Base-by-base conservation (phyloP, 2,888 invertebrate species). In the Chydorus sphaericus region DNA sequence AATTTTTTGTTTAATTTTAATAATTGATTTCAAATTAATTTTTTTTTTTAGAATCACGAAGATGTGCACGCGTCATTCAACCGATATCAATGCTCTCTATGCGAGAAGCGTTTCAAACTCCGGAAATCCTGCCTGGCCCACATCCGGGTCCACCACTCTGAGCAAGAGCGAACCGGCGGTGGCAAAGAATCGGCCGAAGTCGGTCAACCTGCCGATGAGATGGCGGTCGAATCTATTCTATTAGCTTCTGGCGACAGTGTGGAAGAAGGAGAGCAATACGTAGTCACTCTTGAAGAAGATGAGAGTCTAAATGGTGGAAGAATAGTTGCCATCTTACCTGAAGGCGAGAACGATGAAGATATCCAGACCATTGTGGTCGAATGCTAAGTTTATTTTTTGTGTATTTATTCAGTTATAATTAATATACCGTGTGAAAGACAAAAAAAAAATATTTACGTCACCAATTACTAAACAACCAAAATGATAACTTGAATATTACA, bases 71-170 rank as follows among this genome's bases (percentile, higher is more conserved):
- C 55, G 3, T 23, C 36, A 7, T 49, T 49, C 26, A 55, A 55
- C 26, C 30, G 48, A 8, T 55, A 55, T 23, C 36, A 48, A 33
- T 55, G 55, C 37, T 55, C 55, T 14, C 28, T 49, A n/a, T 55
- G 55, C 49, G 55, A 49, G 11, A 55, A 55, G 26, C 55, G 49
- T 11, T 55, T 49, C 26, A 55, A 55, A 23, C 48, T 55, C 10
- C 55, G 55, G 8, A 55, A 55, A 33, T 49, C 48, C 18, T 55
- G 48, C 48, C 36, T 55, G 48, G 55, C 55, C 6, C 55, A 55
- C 26, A 36, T 55, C 16, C 48, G 55, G 16, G 39, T 33, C 31
- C 55, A 49, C 23, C 48, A 48, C 26, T 28, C 33, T 11, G 39
- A 49, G 6, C 29, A 55, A 7, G 11, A 48, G 5, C 33, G 48